Conservation (phyloP, 2,888 invertebrate species). For the Noctuana brunneofusca region DNA sequence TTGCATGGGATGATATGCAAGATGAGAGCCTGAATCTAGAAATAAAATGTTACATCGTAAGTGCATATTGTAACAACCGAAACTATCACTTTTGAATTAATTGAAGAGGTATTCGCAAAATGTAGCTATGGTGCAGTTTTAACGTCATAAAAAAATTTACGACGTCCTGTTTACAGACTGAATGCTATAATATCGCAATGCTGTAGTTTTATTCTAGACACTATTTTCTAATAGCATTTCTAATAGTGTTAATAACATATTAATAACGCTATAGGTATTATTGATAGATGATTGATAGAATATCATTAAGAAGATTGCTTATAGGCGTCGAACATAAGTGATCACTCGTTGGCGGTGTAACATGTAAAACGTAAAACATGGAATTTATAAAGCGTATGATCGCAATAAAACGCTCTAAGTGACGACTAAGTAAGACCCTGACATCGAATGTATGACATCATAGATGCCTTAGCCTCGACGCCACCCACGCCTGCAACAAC, state of each 20-base stretch:
- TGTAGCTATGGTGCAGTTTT: neutral
- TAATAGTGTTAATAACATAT: too few relatives aligned
- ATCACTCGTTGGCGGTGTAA: constrained; percentile 1
- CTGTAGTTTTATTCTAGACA: too few relatives aligned
- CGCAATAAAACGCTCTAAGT: constrained; percentile 46
- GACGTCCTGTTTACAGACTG: neutral
- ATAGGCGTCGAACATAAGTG: neutral
- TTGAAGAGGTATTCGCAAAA: neutral
- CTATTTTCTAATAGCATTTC: too few relatives aligned
- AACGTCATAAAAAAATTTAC: neutral
- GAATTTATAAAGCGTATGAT: constrained; percentile 18
- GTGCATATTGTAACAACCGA: neutral
- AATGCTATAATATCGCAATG: too few relatives aligned
- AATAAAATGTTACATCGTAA: neutral
- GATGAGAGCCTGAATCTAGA: neutral
- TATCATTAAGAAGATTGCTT: neutral
- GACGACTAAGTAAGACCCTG: constrained; percentile 59
- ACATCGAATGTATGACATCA: constrained; percentile 62
- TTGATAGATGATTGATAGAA: neutral
- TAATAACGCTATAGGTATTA: too few relatives aligned
- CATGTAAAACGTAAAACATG: constrained; percentile 11
- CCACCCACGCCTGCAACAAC: constrained; percentile 48
- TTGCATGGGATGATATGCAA: neutral
- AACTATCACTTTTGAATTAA: neutral
- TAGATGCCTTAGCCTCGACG: constrained; percentile 46